A percentile compares a stretch with the other conserved stretches of the same genome.
phyloP scores from a whole-genome alignment of 2,888 invertebrate genomes.

The Heliconius erato region DNA sequence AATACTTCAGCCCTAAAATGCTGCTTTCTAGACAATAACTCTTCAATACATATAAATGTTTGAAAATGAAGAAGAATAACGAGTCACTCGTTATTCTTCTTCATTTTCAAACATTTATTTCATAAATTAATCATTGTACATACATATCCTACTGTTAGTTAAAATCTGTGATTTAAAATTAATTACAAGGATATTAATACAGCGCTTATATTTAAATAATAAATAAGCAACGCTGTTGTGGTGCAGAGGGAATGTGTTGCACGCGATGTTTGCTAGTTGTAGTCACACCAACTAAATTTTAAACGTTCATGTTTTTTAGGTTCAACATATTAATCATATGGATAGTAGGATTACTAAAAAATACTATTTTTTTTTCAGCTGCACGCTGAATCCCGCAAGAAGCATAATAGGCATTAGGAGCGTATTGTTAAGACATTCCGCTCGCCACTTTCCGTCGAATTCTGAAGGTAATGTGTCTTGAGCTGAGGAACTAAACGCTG shows the following conservation, averaged over 20 bases:
- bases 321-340: not conserved
- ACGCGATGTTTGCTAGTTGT: not conserved
- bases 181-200: not conserved
- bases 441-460: too few relatives aligned
- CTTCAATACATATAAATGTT: too few relatives aligned
- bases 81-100: constrained; percentile 60
- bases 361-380: too few relatives aligned
- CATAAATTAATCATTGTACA: not conserved
- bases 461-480: too few relatives aligned
- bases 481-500: too few relatives aligned
- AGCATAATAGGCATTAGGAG: too few relatives aligned
- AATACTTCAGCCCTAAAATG: constrained; percentile 76
- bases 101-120: constrained; percentile 53
- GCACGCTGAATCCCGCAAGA: too few relatives aligned
- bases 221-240: not conserved
- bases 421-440: too few relatives aligned
- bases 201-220: not conserved
- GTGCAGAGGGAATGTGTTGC: not conserved
- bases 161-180: not conserved
- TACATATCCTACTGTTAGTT: not conserved
- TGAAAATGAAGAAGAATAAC: too few relatives aligned
- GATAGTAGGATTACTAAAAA: not conserved
- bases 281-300: not conserved
- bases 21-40: constrained; percentile 71
- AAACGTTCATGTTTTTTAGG: not conserved